Conservation (phyloP, 1,140 invertebrate genomes). For the Adelges cooleyi region DNA sequence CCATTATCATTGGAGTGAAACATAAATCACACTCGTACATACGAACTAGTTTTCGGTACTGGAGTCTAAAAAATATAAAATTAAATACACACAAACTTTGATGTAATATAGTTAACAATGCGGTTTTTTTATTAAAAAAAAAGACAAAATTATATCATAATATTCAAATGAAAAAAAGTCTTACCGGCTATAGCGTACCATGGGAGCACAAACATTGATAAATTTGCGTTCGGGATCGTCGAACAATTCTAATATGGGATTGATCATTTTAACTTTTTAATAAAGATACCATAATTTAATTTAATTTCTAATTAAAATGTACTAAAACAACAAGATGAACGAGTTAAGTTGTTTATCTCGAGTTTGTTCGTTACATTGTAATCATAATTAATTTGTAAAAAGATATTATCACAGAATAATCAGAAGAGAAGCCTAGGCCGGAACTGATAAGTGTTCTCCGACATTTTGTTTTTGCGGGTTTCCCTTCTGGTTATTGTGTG, state of each 20-base stretch:
- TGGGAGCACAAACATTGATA: constrained; percentile 79
- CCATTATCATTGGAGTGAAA: constrained; percentile 93
- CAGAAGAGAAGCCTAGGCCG: too few species aligned
- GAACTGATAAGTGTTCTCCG: too few species aligned
- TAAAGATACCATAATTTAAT: too few species aligned
- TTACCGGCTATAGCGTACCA: constrained; percentile 92
- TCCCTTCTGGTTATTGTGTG: too few species aligned
- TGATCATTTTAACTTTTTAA: neutral
- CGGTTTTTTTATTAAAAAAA: neutral
- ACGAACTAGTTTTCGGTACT: constrained; percentile 70
- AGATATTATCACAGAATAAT: too few species aligned
- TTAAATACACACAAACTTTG: too few species aligned
- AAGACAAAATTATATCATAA: neutral
- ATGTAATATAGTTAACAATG: neutral
- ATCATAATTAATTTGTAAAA: too few species aligned
- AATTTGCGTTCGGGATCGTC: constrained; percentile 42
- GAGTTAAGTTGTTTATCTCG: too few species aligned
- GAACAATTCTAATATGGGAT: constrained; percentile 43
- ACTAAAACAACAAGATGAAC: too few species aligned
- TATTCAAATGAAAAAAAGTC: constrained; percentile 32
- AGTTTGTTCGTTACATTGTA: too few species aligned
- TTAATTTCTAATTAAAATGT: too few species aligned
- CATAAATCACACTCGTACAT: constrained; percentile 79
- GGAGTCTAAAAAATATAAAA: constrained; percentile 58
- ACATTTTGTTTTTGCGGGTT: too few species aligned